These are phyloP conservation scores for Aurelia aurita DNA, from an alignment of 30 jellyfish, hydroid and myxozoan species.

Conservation along the genomic window DNA sequence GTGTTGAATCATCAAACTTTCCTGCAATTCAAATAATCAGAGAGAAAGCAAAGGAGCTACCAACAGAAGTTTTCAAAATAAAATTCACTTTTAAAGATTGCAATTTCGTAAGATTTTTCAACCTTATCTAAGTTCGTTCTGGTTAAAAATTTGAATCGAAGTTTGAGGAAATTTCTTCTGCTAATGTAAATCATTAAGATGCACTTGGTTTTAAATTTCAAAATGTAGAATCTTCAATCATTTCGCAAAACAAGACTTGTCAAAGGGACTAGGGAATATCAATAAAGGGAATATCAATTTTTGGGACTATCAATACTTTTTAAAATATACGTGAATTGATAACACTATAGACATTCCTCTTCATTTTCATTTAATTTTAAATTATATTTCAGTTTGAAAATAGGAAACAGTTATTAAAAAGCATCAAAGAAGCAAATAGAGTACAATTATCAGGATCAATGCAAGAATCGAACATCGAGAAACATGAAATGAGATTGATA, in stretches of 20 bases:
- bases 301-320: no score
- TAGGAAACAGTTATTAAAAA: neutral
- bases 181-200: no score
- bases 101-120: conserved; percentile 1
- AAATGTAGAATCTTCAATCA: no score
- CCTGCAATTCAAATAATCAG: neutral
- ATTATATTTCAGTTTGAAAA: neutral
- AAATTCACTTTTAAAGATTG: conserved; percentile 42
- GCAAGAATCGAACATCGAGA: neutral
- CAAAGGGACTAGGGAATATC: no score
- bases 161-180: no score
- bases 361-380: no score
- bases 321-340: no score
- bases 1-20: no score
- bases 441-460: neutral
- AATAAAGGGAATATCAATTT: no score
- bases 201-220: no score
- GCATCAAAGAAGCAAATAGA: neutral
- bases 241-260: no score
- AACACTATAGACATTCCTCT: no score
- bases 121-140: neutral
- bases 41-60: neutral
- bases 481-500: neutral
- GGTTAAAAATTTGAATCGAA: neutral
- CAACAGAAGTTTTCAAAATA: conserved; percentile 11